A percentile compares a stretch with the other conserved stretches of the same genome.
These are phyloP conservation scores for Encarsia formosa DNA, from an alignment of 2,888 invertebrate species.

Conservation along the genomic window DNA sequence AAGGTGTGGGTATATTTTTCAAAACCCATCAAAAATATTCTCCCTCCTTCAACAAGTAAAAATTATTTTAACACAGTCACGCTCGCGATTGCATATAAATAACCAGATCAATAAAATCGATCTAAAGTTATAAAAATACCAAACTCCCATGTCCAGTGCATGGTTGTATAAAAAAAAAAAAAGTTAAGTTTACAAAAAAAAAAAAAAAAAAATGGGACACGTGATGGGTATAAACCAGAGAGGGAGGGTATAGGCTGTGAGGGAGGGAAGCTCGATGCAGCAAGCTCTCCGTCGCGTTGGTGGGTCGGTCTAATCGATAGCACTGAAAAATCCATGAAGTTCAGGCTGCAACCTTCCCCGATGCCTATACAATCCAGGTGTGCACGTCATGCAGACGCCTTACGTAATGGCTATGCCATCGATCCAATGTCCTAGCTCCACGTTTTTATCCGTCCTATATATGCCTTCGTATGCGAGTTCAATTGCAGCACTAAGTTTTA, in stretches of 20 bases:
- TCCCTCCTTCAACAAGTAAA: too few species aligned
- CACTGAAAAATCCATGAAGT: constrained; percentile 39
- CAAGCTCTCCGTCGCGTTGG: background rate
- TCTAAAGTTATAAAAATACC: too few species aligned
- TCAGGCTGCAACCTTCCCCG: constrained; percentile 22
- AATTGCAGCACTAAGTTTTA: background rate
- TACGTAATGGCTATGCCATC: too few species aligned
- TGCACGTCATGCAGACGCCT: background rate
- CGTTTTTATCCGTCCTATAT: too few species aligned
- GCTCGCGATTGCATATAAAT: too few species aligned
- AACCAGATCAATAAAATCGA: too few species aligned
- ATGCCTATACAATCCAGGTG: background rate
- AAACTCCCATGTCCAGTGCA: too few species aligned
- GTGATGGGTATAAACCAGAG: background rate
- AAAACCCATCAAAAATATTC: too few species aligned
- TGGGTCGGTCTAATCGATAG: constrained; percentile 37
- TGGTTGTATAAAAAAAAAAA: background rate
- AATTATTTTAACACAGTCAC: too few species aligned
- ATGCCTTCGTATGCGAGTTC: background rate
- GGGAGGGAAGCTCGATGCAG: background rate
- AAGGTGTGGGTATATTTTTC: too few species aligned
- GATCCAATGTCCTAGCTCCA: too few species aligned
- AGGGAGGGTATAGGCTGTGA: background rate
- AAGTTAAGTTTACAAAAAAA: too few species aligned
- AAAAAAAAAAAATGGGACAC: background rate